Conservation (phyloP, 1,140 invertebrate species). For the Drosophila jambulina region DNA sequence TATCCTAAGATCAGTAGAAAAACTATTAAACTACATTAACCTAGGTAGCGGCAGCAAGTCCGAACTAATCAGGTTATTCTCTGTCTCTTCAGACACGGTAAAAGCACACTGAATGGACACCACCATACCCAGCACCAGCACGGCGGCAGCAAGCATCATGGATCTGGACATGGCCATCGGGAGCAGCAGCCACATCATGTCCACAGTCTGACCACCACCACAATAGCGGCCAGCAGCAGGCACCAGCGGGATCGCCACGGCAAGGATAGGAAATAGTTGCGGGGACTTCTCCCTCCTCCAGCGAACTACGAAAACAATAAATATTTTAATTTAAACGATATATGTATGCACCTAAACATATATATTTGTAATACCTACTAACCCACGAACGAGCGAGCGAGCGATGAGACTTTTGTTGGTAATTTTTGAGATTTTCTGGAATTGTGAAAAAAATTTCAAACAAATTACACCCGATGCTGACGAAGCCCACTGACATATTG, state of each 20-base stretch:
- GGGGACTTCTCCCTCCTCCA: conserved; percentile 1
- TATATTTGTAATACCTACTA: conserved; percentile 41
- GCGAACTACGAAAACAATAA: conserved; percentile 53
- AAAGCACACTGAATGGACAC: conserved; percentile 79
- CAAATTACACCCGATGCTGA: conserved; percentile 61
- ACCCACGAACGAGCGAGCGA: conserved; percentile 26
- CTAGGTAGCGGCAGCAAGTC: no score
- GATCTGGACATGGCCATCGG: conserved; percentile 33
- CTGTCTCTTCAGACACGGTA: conserved; percentile 70
- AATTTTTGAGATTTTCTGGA: conserved; percentile 77
- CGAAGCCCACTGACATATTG: conserved; percentile 15
- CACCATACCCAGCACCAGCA: conserved; percentile 56
- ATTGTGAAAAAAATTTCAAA: conserved; percentile 67
- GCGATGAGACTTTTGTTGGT: conserved; percentile 52
- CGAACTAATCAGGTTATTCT: conserved; percentile 19
- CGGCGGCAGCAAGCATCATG: conserved; percentile 55
- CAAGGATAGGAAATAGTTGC: conserved; percentile 74
- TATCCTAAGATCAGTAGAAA: conserved; percentile 61
- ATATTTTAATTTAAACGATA: conserved; percentile 39
- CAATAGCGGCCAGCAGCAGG: conserved; percentile 58
- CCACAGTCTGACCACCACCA: conserved; percentile 67
- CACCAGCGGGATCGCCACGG: conserved; percentile 74
- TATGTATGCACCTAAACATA: conserved; percentile 13
- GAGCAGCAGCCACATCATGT: conserved; percentile 65
- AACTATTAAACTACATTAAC: conserved; percentile 22